Conservation (phyloP, 2,797 vertebrate genomes). For the Bryconaethiops microstoma region DNA sequence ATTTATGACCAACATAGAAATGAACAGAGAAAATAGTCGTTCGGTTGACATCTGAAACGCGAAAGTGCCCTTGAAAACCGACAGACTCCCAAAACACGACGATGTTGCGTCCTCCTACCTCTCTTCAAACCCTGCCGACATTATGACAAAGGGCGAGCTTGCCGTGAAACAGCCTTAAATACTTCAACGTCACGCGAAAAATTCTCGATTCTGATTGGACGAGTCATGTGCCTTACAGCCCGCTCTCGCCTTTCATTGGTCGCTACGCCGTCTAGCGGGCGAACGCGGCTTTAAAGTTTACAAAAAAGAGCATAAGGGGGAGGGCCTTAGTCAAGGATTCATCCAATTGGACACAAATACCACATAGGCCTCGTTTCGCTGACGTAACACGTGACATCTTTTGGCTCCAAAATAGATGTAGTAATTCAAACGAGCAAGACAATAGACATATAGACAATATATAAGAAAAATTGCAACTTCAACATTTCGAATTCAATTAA, state of each 20-base stretch:
- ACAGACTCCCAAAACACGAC: not conserved
- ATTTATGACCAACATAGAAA: not conserved
- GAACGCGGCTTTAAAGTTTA: not conserved
- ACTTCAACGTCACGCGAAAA: slow-evolving; percentile 63
- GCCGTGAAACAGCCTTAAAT: slow-evolving; percentile 76
- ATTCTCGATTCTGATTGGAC: slow-evolving; percentile 66
- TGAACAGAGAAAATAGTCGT: not conserved
- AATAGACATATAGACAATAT: too few relatives aligned
- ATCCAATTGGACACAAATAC: not conserved
- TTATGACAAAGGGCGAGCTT: slow-evolving; percentile 80
- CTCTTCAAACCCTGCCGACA: slow-evolving; percentile 82
- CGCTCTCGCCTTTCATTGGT: slow-evolving; percentile 57
- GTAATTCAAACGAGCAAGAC: not conserved
- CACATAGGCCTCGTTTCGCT: not conserved
- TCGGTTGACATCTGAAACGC: not conserved
- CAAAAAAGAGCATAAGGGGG: not conserved
- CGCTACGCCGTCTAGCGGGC: slow-evolving; percentile 16
- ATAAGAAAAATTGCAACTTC: too few relatives aligned
- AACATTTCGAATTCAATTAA: too few relatives aligned
- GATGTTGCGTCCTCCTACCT: slow-evolving; percentile 68
- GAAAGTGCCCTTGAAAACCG: not conserved
- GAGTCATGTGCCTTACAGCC: slow-evolving; percentile 60
- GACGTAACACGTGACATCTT: not conserved
- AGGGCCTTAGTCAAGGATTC: not conserved
- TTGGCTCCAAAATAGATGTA: not conserved